Conservation (phyloP, 2,113 vertebrate species). For the Aix galericulata region DNA sequence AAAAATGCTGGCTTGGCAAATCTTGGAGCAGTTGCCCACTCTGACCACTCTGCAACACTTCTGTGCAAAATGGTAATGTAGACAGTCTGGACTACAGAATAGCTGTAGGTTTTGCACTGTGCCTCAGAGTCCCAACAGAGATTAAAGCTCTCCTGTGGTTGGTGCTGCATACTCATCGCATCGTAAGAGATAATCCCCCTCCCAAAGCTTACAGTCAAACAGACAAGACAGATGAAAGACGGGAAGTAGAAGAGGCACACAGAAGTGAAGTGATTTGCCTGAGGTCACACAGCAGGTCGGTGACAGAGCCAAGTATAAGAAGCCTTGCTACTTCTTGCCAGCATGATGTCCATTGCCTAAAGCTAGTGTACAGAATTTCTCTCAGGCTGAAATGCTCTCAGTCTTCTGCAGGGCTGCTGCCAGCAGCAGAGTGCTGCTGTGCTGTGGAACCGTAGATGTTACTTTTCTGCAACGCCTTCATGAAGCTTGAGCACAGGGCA, state of each 20-base stretch:
- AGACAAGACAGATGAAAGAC: conserved; percentile 37
- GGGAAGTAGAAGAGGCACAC: conserved; percentile 12
- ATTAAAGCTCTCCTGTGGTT: conserved; percentile 57
- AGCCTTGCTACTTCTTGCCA: conserved; percentile 59
- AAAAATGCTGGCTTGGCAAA: not conserved
- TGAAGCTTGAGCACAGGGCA: not conserved
- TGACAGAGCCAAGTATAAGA: conserved; percentile 53
- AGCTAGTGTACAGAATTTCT: conserved; percentile 38
- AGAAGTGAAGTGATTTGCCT: conserved; percentile 56
- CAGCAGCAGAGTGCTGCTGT: not conserved
- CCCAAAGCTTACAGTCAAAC: conserved; percentile 44
- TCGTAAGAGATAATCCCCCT: not conserved
- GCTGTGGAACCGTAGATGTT: not conserved
- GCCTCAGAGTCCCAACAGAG: conserved; percentile 53
- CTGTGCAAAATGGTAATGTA: not conserved
- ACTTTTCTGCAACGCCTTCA: not conserved
- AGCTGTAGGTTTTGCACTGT: conserved; percentile 39
- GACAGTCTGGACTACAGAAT: conserved; percentile 26
- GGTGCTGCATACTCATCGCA: conserved; percentile 30
- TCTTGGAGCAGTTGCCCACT: not conserved
- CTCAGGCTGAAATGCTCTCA: conserved; percentile 25
- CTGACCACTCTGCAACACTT: conserved; percentile 25
- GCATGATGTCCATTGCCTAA: conserved; percentile 54
- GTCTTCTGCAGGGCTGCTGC: not conserved
- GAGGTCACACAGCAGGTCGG: conserved; percentile 57